Base-by-base conservation (phyloP, 2,113 vertebrate genomes). In the Steatornis caripensis region DNA sequence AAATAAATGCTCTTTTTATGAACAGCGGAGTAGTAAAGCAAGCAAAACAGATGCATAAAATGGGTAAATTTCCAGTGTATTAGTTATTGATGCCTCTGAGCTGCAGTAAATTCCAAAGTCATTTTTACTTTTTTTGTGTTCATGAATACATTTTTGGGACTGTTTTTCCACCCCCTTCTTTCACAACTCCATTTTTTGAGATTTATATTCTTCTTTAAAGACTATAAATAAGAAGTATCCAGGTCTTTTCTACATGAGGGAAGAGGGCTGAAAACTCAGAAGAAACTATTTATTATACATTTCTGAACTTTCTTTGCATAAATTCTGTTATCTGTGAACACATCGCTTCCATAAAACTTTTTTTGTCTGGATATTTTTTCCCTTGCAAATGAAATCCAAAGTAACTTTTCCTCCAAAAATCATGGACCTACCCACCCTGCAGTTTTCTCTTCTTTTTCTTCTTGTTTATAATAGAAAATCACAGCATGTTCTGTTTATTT, bases 11-110 rank as follows among this genome's bases (percentile, higher is more conserved):
- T 94, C 65, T 97, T 98, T 97, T 98, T 97, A 98, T 97, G 98
- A 98, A 98, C 97, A 97, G 76, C 81, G 97, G 95, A 97, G 95
- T 97, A 97, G 93, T 97, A 98, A 98, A 98, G 91, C 96, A 97
- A 98, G 87, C 92, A 98, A 98, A 98, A 97, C 97, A 97, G 98
- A 98, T 97, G 97, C 96, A 98, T 98, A 97, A 98, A 98, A 98
- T 97, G 94, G 96, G 95, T 97, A 98, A 97, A 98, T 98, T 98
- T 98, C 96, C 95, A 97, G 69, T 89, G 87, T 97, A 98, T 98
- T 98, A 97, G 97, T 98, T 98, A 98, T 95, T 96, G 92, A 95
- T 97, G 87, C 92, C 96, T 98, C 93, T 71, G 94, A 97, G 96
- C 49, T 90, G 80, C 90, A 95, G 76, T 98, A 98, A 98, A 98